Conservation (phyloP, 2,888 invertebrate genomes). For the Catotricha subobsoleta region DNA sequence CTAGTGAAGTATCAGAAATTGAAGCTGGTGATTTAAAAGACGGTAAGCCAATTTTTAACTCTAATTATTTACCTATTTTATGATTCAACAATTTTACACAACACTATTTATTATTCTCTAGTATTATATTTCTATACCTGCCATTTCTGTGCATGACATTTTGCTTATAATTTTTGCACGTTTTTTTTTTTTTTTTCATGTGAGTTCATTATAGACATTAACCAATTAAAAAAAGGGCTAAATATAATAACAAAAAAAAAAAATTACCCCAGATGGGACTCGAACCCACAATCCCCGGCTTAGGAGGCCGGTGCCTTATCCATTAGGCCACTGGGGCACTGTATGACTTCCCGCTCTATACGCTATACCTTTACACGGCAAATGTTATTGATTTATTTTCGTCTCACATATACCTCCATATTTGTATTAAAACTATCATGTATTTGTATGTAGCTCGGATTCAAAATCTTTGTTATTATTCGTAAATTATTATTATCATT, state of each 20-base stretch:
- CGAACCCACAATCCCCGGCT: constrained; percentile 73
- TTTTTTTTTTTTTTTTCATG: background rate
- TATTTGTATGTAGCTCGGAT: too few species aligned
- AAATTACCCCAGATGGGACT: constrained; percentile 66
- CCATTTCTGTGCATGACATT: too few species aligned
- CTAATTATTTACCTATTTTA: background rate
- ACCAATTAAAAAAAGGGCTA: background rate
- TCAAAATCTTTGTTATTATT: too few species aligned
- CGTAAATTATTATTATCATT: too few species aligned
- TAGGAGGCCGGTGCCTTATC: constrained; percentile 74
- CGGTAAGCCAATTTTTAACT: constrained; percentile 39
- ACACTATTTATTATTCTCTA: background rate
- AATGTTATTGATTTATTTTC: too few species aligned
- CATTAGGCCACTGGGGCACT: constrained; percentile 67
- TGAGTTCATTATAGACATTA: background rate
- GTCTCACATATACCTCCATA: too few species aligned
- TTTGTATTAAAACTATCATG: too few species aligned
- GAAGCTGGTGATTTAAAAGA: constrained; percentile 86
- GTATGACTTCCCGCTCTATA: background rate
- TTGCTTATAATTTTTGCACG: too few species aligned
- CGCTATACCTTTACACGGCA: too few species aligned
- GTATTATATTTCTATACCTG: too few species aligned
- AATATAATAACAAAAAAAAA: constrained; percentile 4
- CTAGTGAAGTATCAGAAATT: constrained; percentile 72
- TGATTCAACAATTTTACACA: background rate